Percentiles rank a stretch among this genome's conserved stretches.
These are phyloP conservation scores for Cistogaster globosa DNA, from an alignment of 2,888 invertebrate genomes.

Conservation along the genomic window DNA sequence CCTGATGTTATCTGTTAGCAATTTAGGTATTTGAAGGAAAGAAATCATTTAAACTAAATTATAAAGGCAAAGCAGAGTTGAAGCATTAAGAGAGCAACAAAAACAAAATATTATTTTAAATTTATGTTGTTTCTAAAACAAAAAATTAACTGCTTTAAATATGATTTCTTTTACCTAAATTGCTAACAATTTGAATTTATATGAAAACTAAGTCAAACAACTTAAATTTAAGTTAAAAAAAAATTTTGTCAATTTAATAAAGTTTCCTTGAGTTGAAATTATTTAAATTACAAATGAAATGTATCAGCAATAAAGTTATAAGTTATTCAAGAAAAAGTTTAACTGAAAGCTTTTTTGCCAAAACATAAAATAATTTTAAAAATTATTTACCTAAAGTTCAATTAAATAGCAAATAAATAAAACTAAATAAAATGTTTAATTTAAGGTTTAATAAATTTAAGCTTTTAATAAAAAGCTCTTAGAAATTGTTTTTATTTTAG, in stretches of 20 bases:
- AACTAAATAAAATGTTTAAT: too few species aligned
- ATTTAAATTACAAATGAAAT: too few species aligned
- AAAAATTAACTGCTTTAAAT: constrained; percentile 38
- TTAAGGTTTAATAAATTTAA: too few species aligned
- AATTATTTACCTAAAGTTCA: too few species aligned
- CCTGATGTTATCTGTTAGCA: constrained; percentile 83
- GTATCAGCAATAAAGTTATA: not conserved
- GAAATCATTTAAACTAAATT: constrained; percentile 73
- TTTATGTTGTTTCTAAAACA: constrained; percentile 31
- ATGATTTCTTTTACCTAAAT: constrained; percentile 81
- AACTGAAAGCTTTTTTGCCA: not conserved
- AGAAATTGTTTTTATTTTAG: too few species aligned
- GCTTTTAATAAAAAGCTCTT: too few species aligned
- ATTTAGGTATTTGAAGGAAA: constrained; percentile 80
- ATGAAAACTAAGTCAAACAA: not conserved
- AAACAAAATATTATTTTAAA: constrained; percentile 7
- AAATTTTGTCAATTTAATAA: not conserved
- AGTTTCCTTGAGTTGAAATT: not conserved
- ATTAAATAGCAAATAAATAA: too few species aligned
- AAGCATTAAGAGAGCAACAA: not conserved
- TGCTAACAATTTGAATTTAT: constrained; percentile 76
- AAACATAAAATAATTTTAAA: too few species aligned
- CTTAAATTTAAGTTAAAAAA: not conserved
- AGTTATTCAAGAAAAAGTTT: not conserved
- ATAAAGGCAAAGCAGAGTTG: constrained; percentile 26